Evolutionary conservation across 2,113 vertebrate species (phyloP).

Genomic region (Burhinus oedicnemus): DNA sequence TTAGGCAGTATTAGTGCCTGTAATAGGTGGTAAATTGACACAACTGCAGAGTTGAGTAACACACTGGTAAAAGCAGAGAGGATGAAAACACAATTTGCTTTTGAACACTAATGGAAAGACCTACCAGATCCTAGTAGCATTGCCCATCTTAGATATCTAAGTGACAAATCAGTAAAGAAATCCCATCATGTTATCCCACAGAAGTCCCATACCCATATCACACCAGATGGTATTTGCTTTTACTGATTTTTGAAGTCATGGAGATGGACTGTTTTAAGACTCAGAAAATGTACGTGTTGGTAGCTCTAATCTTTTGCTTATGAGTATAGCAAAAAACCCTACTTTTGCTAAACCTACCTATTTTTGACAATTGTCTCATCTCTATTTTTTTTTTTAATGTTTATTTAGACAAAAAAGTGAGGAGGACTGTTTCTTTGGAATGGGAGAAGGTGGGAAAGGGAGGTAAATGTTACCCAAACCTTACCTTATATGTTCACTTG

Average conservation of each 20-base stretch:
- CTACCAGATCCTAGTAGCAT: neutral
- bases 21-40: neutral
- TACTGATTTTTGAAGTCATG: neutral
- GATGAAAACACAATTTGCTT: neutral
- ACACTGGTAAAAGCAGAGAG: neutral
- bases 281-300: neutral
- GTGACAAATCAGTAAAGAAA: neutral
- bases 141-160: neutral
- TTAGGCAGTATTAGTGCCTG: neutral
- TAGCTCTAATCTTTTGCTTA: neutral
- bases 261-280: neutral
- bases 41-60: neutral
- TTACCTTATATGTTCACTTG: constrained; percentile 96
- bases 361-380: neutral
- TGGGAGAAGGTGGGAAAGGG: neutral
- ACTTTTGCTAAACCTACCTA: no score
- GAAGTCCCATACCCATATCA: neutral
- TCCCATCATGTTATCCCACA: neutral
- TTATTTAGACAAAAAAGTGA: neutral
- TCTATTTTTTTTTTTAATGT: neutral
- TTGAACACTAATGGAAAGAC: neutral
- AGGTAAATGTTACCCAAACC: neutral
- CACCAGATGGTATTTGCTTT: neutral
- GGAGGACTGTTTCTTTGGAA: neutral
- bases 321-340: neutral